Evolutionary conservation across 2,113 vertebrate genomes (phyloP).

Genomic region (Mugil cephalus): DNA sequence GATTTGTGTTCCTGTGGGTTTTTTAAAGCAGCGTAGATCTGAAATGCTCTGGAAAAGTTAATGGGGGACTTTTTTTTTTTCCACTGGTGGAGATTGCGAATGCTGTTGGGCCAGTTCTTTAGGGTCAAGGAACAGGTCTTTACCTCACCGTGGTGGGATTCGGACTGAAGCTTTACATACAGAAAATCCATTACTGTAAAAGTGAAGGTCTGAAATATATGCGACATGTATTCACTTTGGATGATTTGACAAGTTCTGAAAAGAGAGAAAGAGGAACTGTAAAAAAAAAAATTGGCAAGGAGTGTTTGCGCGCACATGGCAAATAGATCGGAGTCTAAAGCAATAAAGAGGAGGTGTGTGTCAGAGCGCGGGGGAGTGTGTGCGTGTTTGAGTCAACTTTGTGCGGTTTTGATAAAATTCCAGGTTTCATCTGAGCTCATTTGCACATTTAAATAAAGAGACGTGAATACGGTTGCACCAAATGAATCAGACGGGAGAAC

Average conservation of each 20-base stretch:
- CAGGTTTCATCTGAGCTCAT: slow-evolving; percentile 16
- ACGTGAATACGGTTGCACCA: neutral
- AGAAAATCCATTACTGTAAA: slow-evolving; percentile 75
- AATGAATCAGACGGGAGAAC: neutral
- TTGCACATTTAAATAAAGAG: slow-evolving; percentile 4
- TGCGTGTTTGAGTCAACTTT: neutral
- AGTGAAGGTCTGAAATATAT: slow-evolving; percentile 42
- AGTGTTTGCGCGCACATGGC: slow-evolving; percentile 58
- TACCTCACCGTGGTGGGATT: slow-evolving; percentile 55
- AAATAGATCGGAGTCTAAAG: slow-evolving; percentile 50
- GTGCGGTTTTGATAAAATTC: slow-evolving; percentile 6
- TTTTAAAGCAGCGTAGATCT: slow-evolving; percentile 45
- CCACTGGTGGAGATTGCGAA: slow-evolving; percentile 47
- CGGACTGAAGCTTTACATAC: slow-evolving; percentile 51
- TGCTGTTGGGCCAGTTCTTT: slow-evolving; percentile 62
- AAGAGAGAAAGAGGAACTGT: slow-evolving; percentile 31
- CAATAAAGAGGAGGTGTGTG: slow-evolving; percentile 26
- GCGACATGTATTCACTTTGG: slow-evolving; percentile 65
- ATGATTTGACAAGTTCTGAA: slow-evolving; percentile 64
- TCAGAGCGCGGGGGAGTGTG: neutral
- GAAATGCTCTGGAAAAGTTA: slow-evolving; percentile 60
- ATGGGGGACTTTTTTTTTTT: slow-evolving; percentile 35
- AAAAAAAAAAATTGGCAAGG: slow-evolving; percentile 63
- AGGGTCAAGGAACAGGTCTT: slow-evolving; percentile 56
- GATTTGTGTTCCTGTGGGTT: slow-evolving; percentile 58